Evolutionary conservation across 2,113 vertebrate species (phyloP).

Genomic region (Mirounga angustirostris): DNA sequence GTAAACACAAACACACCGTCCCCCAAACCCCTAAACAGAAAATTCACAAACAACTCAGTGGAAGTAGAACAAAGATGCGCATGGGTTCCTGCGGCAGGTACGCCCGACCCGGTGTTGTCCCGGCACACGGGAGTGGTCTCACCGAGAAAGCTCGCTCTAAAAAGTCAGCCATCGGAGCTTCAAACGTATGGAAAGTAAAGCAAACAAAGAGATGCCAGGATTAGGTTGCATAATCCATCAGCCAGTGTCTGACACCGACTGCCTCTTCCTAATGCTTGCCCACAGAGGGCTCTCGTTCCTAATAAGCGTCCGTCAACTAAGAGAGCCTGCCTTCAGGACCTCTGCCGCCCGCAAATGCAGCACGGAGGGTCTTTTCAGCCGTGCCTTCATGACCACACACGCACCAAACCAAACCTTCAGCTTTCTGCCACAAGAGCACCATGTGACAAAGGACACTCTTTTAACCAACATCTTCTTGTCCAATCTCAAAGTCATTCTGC

Average conservation of each 20-base stretch:
- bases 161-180: slow-evolving; percentile 77
- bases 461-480: slow-evolving; percentile 59
- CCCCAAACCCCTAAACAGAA: slow-evolving; percentile 36
- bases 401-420: slow-evolving; percentile 62
- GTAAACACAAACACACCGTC: slow-evolving; percentile 64
- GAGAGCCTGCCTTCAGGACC: slow-evolving; percentile 66
- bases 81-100: background rate
- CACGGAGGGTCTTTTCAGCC: slow-evolving; percentile 78
- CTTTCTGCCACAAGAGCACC: slow-evolving; percentile 62
- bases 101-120: slow-evolving; percentile 65
- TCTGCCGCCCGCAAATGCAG: slow-evolving; percentile 80
- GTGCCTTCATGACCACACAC: slow-evolving; percentile 72
- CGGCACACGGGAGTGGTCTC: slow-evolving; percentile 78
- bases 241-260: slow-evolving; percentile 69
- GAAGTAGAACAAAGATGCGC: background rate
- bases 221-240: slow-evolving; percentile 45
- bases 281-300: background rate
- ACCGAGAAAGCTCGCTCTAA: slow-evolving; percentile 80
- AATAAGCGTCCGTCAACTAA: slow-evolving; percentile 57
- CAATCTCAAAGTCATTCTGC: slow-evolving; percentile 74
- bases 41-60: slow-evolving; percentile 1
- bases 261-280: slow-evolving; percentile 43
- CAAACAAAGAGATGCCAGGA: slow-evolving; percentile 59
- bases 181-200: slow-evolving; percentile 66
- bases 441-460: slow-evolving; percentile 58